These are phyloP conservation scores for Atethmia centrago DNA, from an alignment of 2,888 invertebrate species.

Conservation along the genomic window DNA sequence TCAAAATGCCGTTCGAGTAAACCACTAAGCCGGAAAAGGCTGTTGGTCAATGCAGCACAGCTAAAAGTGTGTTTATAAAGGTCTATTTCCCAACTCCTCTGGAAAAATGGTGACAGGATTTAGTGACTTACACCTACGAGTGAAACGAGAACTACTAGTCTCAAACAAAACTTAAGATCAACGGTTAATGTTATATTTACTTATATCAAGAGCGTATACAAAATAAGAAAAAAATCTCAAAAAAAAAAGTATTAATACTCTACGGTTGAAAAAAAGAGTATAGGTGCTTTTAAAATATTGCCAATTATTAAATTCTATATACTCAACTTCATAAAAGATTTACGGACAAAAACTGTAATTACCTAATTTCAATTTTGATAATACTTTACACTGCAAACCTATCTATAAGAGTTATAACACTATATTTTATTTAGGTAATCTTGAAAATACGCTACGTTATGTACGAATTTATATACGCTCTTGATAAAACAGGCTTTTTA, in stretches of 20 bases:
- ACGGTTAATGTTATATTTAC: slow-evolving; percentile 55
- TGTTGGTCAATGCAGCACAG: background rate
- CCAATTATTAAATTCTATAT: slow-evolving; percentile 40
- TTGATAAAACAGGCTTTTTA: slow-evolving; percentile 38
- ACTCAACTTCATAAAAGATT: slow-evolving; percentile 25
- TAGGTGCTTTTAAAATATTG: slow-evolving; percentile 19
- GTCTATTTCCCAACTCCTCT: slow-evolving; percentile 19
- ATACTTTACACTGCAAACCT: slow-evolving; percentile 33
- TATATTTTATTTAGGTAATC: slow-evolving; percentile 10
- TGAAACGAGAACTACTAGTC: slow-evolving; percentile 60
- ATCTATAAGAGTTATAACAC: slow-evolving; percentile 25
- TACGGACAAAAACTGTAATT: slow-evolving; percentile 14
- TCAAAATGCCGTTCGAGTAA: background rate
- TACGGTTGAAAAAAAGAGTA: slow-evolving; percentile 19
- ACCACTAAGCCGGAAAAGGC: background rate
- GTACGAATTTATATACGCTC: slow-evolving; percentile 51
- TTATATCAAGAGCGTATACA: slow-evolving; percentile 59
- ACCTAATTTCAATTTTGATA: slow-evolving; percentile 25
- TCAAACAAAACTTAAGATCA: slow-evolving; percentile 59
- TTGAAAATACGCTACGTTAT: slow-evolving; percentile 36
- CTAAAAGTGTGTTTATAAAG: background rate
- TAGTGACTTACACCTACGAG: slow-evolving; percentile 61
- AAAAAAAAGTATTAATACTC: slow-evolving; percentile 11
- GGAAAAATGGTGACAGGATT: slow-evolving; percentile 16
- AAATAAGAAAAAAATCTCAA: background rate